Evolutionary conservation across 2,113 vertebrate species (phyloP).

Genomic region (Puffinus mauretanicus): DNA sequence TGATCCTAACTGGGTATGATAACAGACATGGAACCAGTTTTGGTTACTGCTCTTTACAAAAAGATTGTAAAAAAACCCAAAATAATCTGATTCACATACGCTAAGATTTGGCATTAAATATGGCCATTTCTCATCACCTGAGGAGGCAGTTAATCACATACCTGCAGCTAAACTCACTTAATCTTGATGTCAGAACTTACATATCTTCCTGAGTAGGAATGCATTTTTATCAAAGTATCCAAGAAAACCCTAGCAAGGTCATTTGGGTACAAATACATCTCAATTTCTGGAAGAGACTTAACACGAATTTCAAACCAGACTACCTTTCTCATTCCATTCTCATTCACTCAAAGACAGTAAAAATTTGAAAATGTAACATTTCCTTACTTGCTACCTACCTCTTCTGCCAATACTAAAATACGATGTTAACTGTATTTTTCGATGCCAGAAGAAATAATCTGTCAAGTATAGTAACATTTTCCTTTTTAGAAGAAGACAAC

Average conservation of each 20-base stretch:
- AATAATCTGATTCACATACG: neutral
- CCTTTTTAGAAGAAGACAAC: neutral
- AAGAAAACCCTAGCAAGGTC: neutral
- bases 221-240: neutral
- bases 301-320: neutral
- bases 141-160: neutral
- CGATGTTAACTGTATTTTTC: accelerated
- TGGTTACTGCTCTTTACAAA: neutral
- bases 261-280: neutral
- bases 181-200: neutral
- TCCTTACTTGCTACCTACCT: neutral
- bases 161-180: neutral
- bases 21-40: neutral
- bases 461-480: neutral
- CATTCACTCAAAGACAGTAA: neutral
- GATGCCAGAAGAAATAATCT: neutral
- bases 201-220: neutral
- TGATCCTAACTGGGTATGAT: neutral
- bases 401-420: neutral
- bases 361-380: neutral
- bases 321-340: neutral
- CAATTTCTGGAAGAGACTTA: neutral
- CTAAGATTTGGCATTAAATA: neutral
- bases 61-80: neutral
- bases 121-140: neutral